Evolutionary conservation across 1,140 invertebrate species (phyloP).

Genomic region (Hycleus phaleratus): DNA sequence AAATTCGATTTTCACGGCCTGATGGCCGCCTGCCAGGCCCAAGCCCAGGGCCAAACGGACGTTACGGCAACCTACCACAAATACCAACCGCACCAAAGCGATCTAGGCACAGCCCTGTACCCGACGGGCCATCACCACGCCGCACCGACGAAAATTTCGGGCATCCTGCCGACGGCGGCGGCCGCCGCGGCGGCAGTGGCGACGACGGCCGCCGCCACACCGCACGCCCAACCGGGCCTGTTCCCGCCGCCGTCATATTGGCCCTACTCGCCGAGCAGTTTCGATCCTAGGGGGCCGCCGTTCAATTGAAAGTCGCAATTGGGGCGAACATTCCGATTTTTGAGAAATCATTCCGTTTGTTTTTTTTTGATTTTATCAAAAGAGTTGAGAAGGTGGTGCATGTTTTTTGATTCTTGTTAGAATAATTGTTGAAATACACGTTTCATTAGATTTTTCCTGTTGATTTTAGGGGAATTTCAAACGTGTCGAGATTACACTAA

Average conservation of each 20-base stretch:
- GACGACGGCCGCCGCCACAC: slow-evolving; percentile 9
- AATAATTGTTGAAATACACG: no score
- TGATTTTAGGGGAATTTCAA: no score
- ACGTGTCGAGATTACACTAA: no score
- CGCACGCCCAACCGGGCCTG: slow-evolving; percentile 32
- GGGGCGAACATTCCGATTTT: slow-evolving; percentile 1
- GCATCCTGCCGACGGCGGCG: slow-evolving; percentile 30
- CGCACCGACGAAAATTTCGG: slow-evolving; percentile 26
- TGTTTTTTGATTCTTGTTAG: no score
- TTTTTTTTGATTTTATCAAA: background rate
- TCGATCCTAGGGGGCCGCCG: slow-evolving; percentile 39
- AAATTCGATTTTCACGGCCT: slow-evolving; percentile 86
- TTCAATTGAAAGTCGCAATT: slow-evolving; percentile 24
- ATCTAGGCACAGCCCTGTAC: slow-evolving; percentile 39
- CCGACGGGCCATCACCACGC: slow-evolving; percentile 27
- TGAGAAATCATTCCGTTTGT: background rate
- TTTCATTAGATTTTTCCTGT: no score
- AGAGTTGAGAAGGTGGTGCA: no score
- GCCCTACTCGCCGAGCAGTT: slow-evolving; percentile 39
- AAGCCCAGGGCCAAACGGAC: slow-evolving; percentile 39
- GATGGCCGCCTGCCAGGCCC: slow-evolving; percentile 76
- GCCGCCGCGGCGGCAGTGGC: slow-evolving; percentile 6
- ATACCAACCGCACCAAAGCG: slow-evolving; percentile 40
- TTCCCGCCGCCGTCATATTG: slow-evolving; percentile 41
- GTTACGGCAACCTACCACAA: slow-evolving; percentile 44